Conservation (phyloP, 2,797 vertebrate genomes). For the Tapera naevia region DNA sequence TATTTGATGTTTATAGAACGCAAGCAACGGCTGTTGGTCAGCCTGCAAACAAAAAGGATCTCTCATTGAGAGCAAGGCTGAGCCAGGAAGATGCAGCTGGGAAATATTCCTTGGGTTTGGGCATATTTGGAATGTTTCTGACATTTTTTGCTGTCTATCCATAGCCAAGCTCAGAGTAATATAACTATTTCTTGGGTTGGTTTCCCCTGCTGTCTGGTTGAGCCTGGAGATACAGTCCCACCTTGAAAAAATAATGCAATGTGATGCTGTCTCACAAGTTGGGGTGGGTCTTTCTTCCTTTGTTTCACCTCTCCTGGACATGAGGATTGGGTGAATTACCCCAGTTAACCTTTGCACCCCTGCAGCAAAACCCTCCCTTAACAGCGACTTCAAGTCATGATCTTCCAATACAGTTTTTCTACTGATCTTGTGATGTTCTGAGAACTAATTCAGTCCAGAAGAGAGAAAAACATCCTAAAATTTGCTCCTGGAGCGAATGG, state of each 20-base stretch:
- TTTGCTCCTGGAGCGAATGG: background rate
- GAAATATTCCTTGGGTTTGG: background rate
- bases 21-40: background rate
- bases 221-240: background rate
- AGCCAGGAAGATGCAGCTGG: background rate
- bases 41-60: background rate
- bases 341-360: background rate
- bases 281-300: rapidly evolving
- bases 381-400: rapidly evolving
- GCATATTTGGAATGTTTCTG: background rate
- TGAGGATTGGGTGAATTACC: background rate
- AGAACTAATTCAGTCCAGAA: background rate
- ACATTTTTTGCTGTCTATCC: background rate
- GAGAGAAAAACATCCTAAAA: background rate
- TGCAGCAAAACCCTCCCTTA: background rate
- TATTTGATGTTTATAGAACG: background rate
- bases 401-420: background rate
- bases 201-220: background rate
- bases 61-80: background rate
- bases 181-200: rapidly evolving
- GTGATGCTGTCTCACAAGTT: rapidly evolving
- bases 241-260: background rate
- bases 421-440: background rate
- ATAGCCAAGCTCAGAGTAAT: background rate
- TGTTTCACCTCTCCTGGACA: background rate